These are phyloP conservation scores for Crotalus viridis DNA, from an alignment of 2,113 vertebrate genomes.

Conservation along the genomic window DNA sequence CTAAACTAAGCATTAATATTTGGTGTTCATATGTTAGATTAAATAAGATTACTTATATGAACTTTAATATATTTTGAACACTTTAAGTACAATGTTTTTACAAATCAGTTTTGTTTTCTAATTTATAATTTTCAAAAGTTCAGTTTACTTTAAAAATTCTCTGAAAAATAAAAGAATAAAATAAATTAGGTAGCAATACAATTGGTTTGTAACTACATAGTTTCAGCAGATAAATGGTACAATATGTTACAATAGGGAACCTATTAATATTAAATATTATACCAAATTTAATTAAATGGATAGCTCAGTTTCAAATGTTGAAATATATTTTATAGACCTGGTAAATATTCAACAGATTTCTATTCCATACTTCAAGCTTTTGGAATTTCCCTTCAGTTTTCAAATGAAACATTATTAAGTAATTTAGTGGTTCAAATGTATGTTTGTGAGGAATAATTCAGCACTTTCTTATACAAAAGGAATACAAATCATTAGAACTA, in stretches of 20 bases:
- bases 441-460: neutral
- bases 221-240: neutral
- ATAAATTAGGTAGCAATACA: neutral
- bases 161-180: slow-evolving; percentile 13
- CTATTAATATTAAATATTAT: neutral
- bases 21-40: neutral
- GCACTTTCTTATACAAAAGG: neutral
- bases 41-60: neutral
- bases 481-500: neutral
- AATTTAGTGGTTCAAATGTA: neutral
- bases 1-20: slow-evolving; percentile 3
- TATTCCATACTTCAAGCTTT: neutral
- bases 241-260: neutral
- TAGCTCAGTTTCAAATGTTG: neutral
- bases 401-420: neutral
- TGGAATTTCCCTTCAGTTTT: neutral
- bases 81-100: neutral
- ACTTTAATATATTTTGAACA: neutral
- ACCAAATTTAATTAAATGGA: neutral
- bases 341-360: neutral
- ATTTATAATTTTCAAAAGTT: neutral
- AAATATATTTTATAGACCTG: no score
- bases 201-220: neutral
- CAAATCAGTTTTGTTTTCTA: neutral
- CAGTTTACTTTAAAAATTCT: neutral